A percentile compares a stretch with the other conserved stretches of the same genome.
Evolutionary conservation across 2,113 vertebrate genomes (phyloP).

Genomic region (Trochalopteron elliotii): DNA sequence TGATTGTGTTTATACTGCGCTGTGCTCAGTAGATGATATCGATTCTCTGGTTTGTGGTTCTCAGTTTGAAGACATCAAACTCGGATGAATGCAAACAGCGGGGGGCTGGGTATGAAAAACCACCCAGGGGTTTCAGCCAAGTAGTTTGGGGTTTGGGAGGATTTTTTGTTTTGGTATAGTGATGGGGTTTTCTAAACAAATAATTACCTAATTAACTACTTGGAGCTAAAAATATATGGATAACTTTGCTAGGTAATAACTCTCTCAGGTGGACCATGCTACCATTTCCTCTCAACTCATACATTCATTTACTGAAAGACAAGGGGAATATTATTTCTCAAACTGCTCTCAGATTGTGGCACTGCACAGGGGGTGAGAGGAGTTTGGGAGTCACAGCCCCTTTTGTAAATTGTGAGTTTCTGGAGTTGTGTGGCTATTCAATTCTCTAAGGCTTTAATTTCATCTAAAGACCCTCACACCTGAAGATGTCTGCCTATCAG

Average conservation of each 20-base stretch:
- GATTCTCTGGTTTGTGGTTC: constrained; percentile 4
- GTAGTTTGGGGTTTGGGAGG: neutral
- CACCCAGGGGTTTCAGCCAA: neutral
- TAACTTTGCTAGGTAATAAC: neutral
- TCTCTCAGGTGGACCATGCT: neutral
- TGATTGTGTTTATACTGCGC: neutral
- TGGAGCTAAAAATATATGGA: neutral
- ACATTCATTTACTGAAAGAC: neutral
- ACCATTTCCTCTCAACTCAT: neutral
- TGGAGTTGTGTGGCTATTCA: neutral
- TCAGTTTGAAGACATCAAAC: constrained; percentile 5
- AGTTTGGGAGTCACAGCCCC: neutral
- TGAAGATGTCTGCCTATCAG: neutral
- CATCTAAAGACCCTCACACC: neutral
- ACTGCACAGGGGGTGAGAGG: neutral
- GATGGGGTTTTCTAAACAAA: neutral
- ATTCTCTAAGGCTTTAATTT: neutral
- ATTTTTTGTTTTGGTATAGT: neutral
- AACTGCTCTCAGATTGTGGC: neutral
- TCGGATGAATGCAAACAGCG: neutral
- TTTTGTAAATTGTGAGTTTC: neutral
- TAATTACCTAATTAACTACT: neutral
- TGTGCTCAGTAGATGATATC: neutral
- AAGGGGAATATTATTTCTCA: neutral
- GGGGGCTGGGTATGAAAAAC: neutral